Evolutionary conservation across 2,797 vertebrate genomes (phyloP), one percentile per base, ranked within the genome.

Genomic region (Borostomias antarcticus): DNA sequence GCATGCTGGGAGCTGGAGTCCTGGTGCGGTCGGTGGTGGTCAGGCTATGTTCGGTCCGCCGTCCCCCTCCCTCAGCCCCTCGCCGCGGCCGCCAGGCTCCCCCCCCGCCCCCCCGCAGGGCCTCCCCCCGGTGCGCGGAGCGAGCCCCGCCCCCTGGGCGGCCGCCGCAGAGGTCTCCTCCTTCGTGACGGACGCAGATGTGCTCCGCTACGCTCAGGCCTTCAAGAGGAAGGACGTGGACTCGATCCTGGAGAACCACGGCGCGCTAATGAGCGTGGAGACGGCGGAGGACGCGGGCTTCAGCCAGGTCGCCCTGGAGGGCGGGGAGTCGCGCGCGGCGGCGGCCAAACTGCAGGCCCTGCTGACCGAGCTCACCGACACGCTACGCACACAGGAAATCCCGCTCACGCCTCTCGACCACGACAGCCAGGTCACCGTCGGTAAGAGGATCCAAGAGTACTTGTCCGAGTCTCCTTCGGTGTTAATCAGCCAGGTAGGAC

Each of bases 351-450:
- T 92, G 0, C 54, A 78, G 62, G 7, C 2, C 0, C 3, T 86
- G 1, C 52, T 90, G 35, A 1, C 13, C 0, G 0, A 66, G 0
- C 76, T 86, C 0, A 37, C 1, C 1, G 2, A 0, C 0, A 54
- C 7, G 0, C 69, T 93, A 0, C 77, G 85, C 54, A 85, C 73
- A 0, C 87, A 90, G 43, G 72, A 85, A n/a, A 84, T 93, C 9
- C 17, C n/a, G 3, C 62, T 86, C 51, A 53, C 6, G 0, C 15
- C 67, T 30, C 2, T 77, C 43, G 4, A 19, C 15, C 1, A 1
- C 1, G 1, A 15, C 5, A 0, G 0, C 6, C 65, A 1, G 72
- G 62, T 0, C 0, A 3, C 0, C 0, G 69, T 89, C 7, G 4
- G 13, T 0, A 0, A 2, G 0, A 29, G 0, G n/a, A 73, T 78